phyloP scores from a whole-genome alignment of 2,113 vertebrate species.

The Guaruba guarouba region DNA sequence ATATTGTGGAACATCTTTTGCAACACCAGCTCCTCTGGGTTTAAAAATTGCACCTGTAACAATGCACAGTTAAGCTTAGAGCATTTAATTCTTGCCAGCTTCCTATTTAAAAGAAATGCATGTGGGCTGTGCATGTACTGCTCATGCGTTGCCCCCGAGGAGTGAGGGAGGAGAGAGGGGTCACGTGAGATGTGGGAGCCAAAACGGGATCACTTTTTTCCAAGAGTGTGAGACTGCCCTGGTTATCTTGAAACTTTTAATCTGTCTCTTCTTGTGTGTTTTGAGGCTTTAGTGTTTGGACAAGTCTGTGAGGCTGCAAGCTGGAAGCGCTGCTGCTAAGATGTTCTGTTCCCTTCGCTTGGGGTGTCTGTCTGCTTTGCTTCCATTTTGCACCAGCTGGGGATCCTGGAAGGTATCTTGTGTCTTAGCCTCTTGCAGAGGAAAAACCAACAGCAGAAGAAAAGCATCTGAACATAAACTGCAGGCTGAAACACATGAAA shows the following conservation, averaged over 20 bases:
- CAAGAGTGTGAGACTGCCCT: not conserved
- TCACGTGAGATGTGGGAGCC: not conserved
- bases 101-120: not conserved
- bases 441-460: not conserved
- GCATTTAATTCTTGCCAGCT: not conserved
- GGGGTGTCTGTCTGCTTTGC: not conserved
- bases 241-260: not conserved
- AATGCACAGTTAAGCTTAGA: rapidly evolving
- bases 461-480: not conserved
- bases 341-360: not conserved
- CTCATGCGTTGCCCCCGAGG: not conserved
- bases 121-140: rapidly evolving
- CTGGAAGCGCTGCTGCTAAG: not conserved
- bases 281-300: not conserved
- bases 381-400: not conserved
- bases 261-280: not conserved
- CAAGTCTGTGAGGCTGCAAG: not conserved
- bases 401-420: not conserved
- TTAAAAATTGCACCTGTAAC: not conserved
- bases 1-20: not conserved
- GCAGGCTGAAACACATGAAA: not conserved
- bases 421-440: not conserved
- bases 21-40: not conserved
- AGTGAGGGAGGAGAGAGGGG: not conserved
- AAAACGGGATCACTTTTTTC: rapidly evolving